Evolutionary conservation across 1,140 invertebrate species (phyloP).

Genomic region (Ceratosolen solmsi): DNA sequence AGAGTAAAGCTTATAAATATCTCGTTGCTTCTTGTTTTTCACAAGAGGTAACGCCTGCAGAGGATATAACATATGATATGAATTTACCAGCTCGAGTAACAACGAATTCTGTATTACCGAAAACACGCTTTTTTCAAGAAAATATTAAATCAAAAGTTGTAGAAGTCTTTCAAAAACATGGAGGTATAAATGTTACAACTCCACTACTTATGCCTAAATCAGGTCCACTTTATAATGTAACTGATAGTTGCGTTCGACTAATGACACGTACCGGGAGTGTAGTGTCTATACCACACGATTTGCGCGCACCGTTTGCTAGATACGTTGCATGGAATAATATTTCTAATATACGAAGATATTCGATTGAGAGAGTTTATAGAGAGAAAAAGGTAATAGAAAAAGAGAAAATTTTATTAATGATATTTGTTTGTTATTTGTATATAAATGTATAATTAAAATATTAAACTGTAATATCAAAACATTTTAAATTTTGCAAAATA

Average conservation of each 20-base stretch:
- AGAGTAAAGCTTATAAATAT: constrained; percentile 87
- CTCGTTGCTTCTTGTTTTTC: constrained; percentile 81
- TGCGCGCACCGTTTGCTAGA: constrained; percentile 85
- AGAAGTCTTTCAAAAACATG: constrained; percentile 84
- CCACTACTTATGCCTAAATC: constrained; percentile 85
- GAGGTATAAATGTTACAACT: constrained; percentile 82
- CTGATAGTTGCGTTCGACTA: constrained; percentile 80
- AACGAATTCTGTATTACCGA: constrained; percentile 55
- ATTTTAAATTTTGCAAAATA: no score
- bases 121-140: constrained; percentile 59
- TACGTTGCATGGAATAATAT: constrained; percentile 89
- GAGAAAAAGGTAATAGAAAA: constrained; percentile 79
- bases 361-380: constrained; percentile 89
- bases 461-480: no score
- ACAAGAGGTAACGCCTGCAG: constrained; percentile 78
- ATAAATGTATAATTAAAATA: no score
- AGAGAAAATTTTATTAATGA: no score
- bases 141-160: constrained; percentile 72
- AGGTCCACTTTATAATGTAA: constrained; percentile 73
- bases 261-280: constrained; percentile 90
- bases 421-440: no score
- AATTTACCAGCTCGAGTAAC: constrained; percentile 72
- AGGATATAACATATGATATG: constrained; percentile 85
- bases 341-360: constrained; percentile 85
- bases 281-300: constrained; percentile 85